phyloP scores from a whole-genome alignment of 2,113 vertebrate species.

The Rhinichthys klamathensis region DNA sequence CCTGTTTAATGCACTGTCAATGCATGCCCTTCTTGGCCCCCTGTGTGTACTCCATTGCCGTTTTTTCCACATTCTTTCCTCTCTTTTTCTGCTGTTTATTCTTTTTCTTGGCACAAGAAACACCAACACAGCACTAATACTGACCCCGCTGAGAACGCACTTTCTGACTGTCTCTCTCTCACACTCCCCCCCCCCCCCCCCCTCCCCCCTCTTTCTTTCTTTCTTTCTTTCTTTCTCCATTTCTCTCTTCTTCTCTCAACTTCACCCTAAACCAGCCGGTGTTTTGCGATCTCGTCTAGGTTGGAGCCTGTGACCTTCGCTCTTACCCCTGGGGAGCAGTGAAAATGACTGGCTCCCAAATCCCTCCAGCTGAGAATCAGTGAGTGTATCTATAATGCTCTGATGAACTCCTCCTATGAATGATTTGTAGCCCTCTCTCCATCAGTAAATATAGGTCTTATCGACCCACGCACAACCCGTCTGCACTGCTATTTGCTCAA shows the following conservation, averaged over 20 bases:
- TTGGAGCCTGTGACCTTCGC: slow-evolving; percentile 47
- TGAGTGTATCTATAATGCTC: slow-evolving; percentile 63
- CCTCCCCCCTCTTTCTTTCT: no score
- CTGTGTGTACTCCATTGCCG: slow-evolving; percentile 40
- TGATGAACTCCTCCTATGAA: slow-evolving; percentile 69
- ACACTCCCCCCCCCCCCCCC: neutral
- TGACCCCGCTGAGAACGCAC: slow-evolving; percentile 59
- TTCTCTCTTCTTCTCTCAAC: slow-evolving; percentile 21
- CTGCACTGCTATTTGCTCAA: slow-evolving; percentile 57
- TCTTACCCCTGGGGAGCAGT: slow-evolving; percentile 42
- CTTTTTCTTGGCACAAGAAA: slow-evolving; percentile 56
- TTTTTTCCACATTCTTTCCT: slow-evolving; percentile 19
- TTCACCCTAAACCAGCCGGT: slow-evolving; percentile 44
- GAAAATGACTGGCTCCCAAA: slow-evolving; percentile 51
- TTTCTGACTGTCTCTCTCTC: slow-evolving; percentile 47
- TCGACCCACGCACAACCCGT: slow-evolving; percentile 54
- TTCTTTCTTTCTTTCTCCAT: slow-evolving; percentile 32
- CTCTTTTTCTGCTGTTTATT: slow-evolving; percentile 55
- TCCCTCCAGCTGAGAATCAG: slow-evolving; percentile 51
- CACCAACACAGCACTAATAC: slow-evolving; percentile 64
- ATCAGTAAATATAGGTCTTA: slow-evolving; percentile 63
- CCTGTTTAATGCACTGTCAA: slow-evolving; percentile 57
- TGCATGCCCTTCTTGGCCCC: slow-evolving; percentile 54
- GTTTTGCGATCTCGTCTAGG: slow-evolving; percentile 35
- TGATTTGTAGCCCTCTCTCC: slow-evolving; percentile 59